Percentiles rank a stretch among this genome's conserved stretches.
Conservation (phyloP, 2,113 vertebrate species). For the Callorhinus ursinus region DNA sequence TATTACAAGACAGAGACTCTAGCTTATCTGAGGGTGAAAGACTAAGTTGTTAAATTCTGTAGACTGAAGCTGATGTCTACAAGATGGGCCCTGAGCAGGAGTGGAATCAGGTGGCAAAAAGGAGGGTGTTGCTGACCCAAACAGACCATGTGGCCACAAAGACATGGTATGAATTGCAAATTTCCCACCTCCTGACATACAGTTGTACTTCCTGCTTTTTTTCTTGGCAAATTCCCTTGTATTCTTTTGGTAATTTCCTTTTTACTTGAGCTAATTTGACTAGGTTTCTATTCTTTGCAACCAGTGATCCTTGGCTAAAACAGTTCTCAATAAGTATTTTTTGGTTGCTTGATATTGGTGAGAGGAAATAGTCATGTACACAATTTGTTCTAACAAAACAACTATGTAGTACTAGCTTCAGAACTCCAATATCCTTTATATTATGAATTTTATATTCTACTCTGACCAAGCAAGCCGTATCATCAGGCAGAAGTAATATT, state of each 20-base stretch:
- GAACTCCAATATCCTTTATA: not conserved
- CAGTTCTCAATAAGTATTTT: not conserved
- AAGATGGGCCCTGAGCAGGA: not conserved
- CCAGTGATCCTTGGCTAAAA: not conserved
- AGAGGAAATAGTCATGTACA: not conserved
- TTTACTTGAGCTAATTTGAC: not conserved
- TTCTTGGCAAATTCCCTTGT: not conserved
- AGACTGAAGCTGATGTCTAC: not conserved
- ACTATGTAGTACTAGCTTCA: not conserved
- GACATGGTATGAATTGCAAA: not conserved
- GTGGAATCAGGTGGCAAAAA: not conserved
- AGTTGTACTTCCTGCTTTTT: not conserved
- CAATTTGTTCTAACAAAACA: not conserved
- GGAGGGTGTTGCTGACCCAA: not conserved
- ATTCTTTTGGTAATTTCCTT: not conserved
- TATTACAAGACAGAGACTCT: not conserved
- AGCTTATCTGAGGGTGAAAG: not conserved
- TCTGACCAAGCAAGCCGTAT: not conserved
- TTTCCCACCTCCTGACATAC: not conserved
- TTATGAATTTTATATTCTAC: slow-evolving; percentile 31
- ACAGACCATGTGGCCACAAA: not conserved
- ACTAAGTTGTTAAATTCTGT: not conserved
- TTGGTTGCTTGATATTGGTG: not conserved
- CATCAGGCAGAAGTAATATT: not conserved
- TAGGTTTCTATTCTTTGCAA: not conserved